Percentiles rank a stretch among this genome's conserved stretches.
These are phyloP conservation scores for Holotrichia oblita DNA, from an alignment of 1,140 invertebrate genomes.

Conservation along the genomic window DNA sequence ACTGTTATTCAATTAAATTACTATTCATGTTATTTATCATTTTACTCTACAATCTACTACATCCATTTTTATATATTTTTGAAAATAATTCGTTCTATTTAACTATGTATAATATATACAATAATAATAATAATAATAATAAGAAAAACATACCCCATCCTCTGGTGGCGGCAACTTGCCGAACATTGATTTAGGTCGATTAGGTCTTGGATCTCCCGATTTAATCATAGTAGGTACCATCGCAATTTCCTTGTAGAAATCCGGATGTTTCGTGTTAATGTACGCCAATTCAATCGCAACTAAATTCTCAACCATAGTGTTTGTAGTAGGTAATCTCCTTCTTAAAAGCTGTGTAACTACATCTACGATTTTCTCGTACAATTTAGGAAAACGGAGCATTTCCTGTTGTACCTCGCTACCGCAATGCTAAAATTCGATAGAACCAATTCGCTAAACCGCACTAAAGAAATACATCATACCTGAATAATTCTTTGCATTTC, in stretches of 20 bases:
- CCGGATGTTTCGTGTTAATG: constrained; percentile 99
- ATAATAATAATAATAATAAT: too few species aligned
- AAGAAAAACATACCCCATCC: constrained; percentile 28
- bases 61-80: too few species aligned
- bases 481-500: constrained; percentile 99
- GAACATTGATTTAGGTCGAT: constrained; percentile 58
- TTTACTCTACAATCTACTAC: too few species aligned
- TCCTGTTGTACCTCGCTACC: constrained; percentile 98
- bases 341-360: constrained; percentile 95
- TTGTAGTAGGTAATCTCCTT: constrained; percentile 90
- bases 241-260: constrained; percentile 95
- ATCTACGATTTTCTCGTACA: constrained; percentile 96
- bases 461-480: constrained; percentile 62
- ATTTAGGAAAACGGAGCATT: constrained; percentile 96
- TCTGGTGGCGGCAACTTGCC: constrained; percentile 49
- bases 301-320: constrained; percentile 96
- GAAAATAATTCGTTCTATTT: too few species aligned
- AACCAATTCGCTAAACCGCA: constrained; percentile 47
- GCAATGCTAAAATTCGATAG: constrained; percentile 78
- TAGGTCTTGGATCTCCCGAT: constrained; percentile 62
- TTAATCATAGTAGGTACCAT: constrained; percentile 82
- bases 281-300: constrained; percentile 98
- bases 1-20: too few species aligned
- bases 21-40: too few species aligned
- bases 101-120: too few species aligned